phyloP scores from a whole-genome alignment of 2,888 invertebrate genomes.

The Luffia ferchaultella region DNA sequence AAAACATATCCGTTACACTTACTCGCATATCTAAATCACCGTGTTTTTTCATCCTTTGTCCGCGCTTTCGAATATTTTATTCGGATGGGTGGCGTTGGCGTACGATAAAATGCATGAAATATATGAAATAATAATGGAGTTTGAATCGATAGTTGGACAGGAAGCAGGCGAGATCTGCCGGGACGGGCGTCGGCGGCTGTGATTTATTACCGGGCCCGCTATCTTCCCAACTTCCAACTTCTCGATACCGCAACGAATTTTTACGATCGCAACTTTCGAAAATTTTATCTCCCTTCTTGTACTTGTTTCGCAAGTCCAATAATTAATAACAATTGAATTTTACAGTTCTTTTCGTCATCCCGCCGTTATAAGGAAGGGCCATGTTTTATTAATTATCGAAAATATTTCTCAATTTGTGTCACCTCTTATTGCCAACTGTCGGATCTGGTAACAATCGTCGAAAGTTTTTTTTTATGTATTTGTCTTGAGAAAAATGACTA shows the following conservation, averaged over 20 bases:
- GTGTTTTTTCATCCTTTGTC: not conserved
- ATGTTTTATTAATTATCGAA: not conserved
- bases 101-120: not conserved
- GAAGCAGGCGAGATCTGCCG: not conserved
- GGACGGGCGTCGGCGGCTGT: conserved; percentile 12
- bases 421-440: too few species aligned
- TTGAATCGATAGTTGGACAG: not conserved
- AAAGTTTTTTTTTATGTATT: too few species aligned
- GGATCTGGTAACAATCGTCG: too few species aligned
- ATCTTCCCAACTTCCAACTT: conserved; percentile 21
- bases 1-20: too few species aligned
- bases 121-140: not conserved
- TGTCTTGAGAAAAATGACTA: too few species aligned
- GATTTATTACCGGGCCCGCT: conserved; percentile 22
- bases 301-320: not conserved
- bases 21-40: too few species aligned
- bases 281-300: conserved; percentile 21
- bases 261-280: conserved; percentile 24
- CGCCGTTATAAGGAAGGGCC: not conserved
- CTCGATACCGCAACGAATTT: conserved; percentile 14
- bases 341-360: not conserved
- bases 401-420: too few species aligned
- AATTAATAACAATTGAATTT: not conserved
- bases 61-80: not conserved
- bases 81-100: not conserved